phyloP scores from a whole-genome alignment of 2,113 vertebrate species.

The Xiphophorus couchianus region DNA sequence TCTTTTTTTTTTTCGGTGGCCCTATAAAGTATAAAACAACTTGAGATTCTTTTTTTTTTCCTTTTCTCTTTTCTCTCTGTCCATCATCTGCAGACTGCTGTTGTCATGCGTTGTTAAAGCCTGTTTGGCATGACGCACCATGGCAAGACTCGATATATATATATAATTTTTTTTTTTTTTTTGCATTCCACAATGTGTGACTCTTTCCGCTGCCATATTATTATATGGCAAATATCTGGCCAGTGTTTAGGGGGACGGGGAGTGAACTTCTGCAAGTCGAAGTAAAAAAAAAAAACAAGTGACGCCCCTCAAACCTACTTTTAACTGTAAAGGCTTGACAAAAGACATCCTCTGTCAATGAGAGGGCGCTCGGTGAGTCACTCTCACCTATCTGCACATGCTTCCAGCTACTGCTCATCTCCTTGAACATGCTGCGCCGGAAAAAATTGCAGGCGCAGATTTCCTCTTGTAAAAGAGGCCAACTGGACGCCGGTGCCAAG shows the following conservation, averaged over 20 bases:
- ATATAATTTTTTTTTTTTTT: neutral
- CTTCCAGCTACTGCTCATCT: slow-evolving; percentile 32
- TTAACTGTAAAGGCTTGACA: slow-evolving; percentile 19
- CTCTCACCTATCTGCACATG: slow-evolving; percentile 52
- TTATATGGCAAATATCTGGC: slow-evolving; percentile 23
- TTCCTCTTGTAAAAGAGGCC: slow-evolving; percentile 28
- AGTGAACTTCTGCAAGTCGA: slow-evolving; percentile 15
- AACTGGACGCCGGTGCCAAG: slow-evolving; percentile 38
- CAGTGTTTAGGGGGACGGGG: neutral
- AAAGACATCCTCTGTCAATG: slow-evolving; percentile 35
- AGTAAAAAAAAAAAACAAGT: neutral
- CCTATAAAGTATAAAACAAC: neutral
- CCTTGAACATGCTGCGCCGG: slow-evolving; percentile 17
- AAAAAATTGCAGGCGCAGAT: slow-evolving; percentile 38
- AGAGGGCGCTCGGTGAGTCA: slow-evolving; percentile 29
- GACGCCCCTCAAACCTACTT: neutral
- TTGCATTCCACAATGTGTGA: slow-evolving; percentile 46
- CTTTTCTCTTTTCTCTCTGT: neutral
- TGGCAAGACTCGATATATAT: slow-evolving; percentile 28
- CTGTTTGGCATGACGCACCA: slow-evolving; percentile 26
- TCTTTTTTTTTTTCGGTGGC: too few relatives aligned
- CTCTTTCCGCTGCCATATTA: slow-evolving; percentile 27
- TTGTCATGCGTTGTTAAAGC: slow-evolving; percentile 32
- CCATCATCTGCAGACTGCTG: slow-evolving; percentile 13
- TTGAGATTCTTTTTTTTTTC: neutral